Percentiles rank a stretch among this genome's conserved stretches.
phyloP scores from a whole-genome alignment of 2,888 invertebrate genomes.

The Plebejus melissa region DNA sequence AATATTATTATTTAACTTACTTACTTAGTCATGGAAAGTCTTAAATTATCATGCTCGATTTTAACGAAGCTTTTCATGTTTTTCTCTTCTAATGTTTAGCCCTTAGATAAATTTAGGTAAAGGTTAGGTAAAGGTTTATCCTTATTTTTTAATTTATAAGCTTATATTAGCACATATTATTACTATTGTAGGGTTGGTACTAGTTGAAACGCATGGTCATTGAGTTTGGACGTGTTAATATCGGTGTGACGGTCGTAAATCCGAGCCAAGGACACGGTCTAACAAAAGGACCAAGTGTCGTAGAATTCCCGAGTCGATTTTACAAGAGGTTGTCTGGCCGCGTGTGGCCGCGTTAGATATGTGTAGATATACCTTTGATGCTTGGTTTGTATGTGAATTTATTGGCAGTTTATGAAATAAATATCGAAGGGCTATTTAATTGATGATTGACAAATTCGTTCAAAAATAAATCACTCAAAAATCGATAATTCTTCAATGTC shows the following conservation, averaged over 20 bases:
- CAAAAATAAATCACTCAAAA: too few species aligned
- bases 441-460: too few species aligned
- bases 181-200: background rate
- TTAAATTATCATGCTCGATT: background rate
- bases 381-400: too few species aligned
- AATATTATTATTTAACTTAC: too few species aligned
- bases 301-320: conserved; percentile 70
- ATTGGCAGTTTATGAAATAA: background rate
- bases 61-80: background rate
- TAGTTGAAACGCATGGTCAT: conserved; percentile 54
- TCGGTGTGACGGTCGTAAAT: conserved; percentile 68
- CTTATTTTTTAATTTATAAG: background rate
- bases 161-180: background rate
- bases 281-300: conserved; percentile 71
- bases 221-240: conserved; percentile 71
- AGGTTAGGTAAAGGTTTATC: background rate
- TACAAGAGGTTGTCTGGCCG: conserved; percentile 72
- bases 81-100: background rate
- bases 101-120: too few species aligned
- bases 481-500: too few species aligned
- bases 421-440: too few species aligned
- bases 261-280: conserved; percentile 63
- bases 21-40: too few species aligned
- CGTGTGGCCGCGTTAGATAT: conserved; percentile 58
- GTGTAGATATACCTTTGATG: conserved; percentile 45